Percentiles rank a stretch among this genome's conserved stretches.
Evolutionary conservation across 2,113 vertebrate genomes (phyloP).

Genomic region (Leucoraja erinaceus): DNA sequence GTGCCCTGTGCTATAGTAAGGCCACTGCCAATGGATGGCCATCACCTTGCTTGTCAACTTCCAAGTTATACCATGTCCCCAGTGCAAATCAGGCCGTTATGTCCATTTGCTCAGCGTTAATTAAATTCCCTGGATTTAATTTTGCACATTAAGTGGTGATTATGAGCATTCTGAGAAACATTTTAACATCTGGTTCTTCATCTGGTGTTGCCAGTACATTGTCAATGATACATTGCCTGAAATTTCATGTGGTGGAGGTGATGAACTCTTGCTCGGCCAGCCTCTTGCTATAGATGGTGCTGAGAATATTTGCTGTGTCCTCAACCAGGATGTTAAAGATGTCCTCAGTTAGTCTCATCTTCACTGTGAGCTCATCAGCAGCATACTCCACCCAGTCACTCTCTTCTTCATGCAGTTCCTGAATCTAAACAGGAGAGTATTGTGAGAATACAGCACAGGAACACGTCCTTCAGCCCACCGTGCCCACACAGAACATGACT

Average conservation of each 20-base stretch:
- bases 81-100: not conserved
- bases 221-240: not conserved
- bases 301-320: conserved; percentile 57
- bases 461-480: no score
- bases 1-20: not conserved
- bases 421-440: conserved; percentile 46
- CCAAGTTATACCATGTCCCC: not conserved
- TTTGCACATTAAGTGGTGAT: not conserved
- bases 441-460: not conserved
- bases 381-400: conserved; percentile 53
- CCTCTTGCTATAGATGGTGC: conserved; percentile 47
- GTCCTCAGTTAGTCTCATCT: conserved; percentile 55
- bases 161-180: not conserved
- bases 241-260: not conserved
- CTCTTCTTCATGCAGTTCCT: conserved; percentile 56
- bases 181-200: not conserved
- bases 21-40: not conserved
- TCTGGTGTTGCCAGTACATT: not conserved
- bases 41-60: not conserved
- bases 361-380: conserved; percentile 55
- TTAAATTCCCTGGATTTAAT: not conserved
- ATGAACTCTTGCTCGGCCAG: conserved; percentile 11
- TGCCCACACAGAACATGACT: no score
- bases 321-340: conserved; percentile 55
- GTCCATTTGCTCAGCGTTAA: not conserved